Conservation (phyloP, 2,888 invertebrate genomes). For the Diloba caeruleocephala region DNA sequence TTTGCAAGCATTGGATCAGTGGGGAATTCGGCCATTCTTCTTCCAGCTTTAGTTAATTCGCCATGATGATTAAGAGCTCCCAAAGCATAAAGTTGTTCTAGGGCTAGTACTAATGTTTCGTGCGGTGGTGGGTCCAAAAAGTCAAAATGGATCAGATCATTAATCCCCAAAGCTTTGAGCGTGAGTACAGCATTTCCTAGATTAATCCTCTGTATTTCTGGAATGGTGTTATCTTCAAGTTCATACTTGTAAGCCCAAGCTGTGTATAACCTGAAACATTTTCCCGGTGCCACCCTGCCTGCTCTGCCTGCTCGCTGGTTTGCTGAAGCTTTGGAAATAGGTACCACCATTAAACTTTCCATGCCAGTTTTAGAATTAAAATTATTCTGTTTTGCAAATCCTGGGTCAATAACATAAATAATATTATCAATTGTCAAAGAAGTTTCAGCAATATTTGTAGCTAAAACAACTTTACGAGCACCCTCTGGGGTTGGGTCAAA, state of each 20-base stretch:
- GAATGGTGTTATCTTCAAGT: slow-evolving; percentile 98
- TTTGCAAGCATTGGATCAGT: slow-evolving; percentile 99
- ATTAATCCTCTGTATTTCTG: slow-evolving; percentile 99
- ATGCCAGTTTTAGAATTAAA: slow-evolving; percentile 99
- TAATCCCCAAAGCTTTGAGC: slow-evolving; percentile 98
- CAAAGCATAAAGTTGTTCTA: slow-evolving; percentile 99
- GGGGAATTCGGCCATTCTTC: slow-evolving; percentile 99
- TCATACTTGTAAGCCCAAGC: slow-evolving; percentile 99
- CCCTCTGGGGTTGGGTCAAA: slow-evolving; percentile 99
- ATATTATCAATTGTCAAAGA: slow-evolving; percentile 99
- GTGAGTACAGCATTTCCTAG: slow-evolving; percentile 99
- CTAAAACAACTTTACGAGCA: slow-evolving; percentile 98
- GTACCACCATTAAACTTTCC: slow-evolving; percentile 99
- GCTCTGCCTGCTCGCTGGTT: slow-evolving; percentile 99
- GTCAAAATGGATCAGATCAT: slow-evolving; percentile 99
- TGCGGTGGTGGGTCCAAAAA: slow-evolving; percentile 99
- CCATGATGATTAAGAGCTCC: slow-evolving; percentile 99
- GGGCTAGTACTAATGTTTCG: slow-evolving; percentile 96
- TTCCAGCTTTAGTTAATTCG: slow-evolving; percentile 98
- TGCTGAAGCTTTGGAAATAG: slow-evolving; percentile 99
- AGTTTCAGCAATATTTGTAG: slow-evolving; percentile 99
- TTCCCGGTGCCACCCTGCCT: slow-evolving; percentile 98
- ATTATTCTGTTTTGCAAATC: slow-evolving; percentile 99
- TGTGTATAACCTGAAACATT: slow-evolving; percentile 99
- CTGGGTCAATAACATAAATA: slow-evolving; percentile 99